A percentile compares a stretch with the other conserved stretches of the same genome.
These are phyloP conservation scores for Chionomys nivalis DNA, from an alignment of 2,113 vertebrate genomes.

Conservation along the genomic window DNA sequence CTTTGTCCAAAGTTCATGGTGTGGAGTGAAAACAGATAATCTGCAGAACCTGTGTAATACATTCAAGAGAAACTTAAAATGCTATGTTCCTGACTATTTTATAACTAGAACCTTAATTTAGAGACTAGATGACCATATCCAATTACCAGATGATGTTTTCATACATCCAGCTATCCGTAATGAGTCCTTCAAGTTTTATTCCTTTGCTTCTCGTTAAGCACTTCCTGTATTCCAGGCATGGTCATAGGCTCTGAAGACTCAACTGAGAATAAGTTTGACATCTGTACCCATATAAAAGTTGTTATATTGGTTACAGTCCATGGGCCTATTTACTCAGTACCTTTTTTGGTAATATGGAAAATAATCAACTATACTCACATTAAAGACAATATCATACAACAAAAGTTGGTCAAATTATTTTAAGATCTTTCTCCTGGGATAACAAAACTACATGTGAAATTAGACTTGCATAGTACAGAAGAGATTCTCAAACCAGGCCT, in stretches of 20 bases:
- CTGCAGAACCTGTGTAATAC: neutral
- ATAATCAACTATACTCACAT: neutral
- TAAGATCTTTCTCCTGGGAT: neutral
- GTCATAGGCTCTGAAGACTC: neutral
- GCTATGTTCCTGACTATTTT: neutral
- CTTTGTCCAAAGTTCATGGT: neutral
- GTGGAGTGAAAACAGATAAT: neutral
- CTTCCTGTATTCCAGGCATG: neutral
- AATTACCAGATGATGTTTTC: neutral
- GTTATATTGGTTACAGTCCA: neutral
- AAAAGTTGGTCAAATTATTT: constrained; percentile 40
- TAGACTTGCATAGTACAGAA: neutral
- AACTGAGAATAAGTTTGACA: neutral
- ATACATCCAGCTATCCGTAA: neutral
- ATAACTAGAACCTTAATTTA: neutral
- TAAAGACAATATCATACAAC: neutral
- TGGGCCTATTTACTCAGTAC: neutral
- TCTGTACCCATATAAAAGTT: neutral
- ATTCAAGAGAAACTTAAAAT: constrained; percentile 8
- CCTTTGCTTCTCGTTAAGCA: neutral
- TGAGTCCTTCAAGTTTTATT: neutral
- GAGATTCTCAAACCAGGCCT: neutral
- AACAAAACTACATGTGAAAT: neutral
- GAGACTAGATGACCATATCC: constrained; percentile 1
- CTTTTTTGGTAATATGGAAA: constrained; percentile 5